phyloP scores from a whole-genome alignment of 1,140 invertebrate species.

The Charaxes varanes region DNA sequence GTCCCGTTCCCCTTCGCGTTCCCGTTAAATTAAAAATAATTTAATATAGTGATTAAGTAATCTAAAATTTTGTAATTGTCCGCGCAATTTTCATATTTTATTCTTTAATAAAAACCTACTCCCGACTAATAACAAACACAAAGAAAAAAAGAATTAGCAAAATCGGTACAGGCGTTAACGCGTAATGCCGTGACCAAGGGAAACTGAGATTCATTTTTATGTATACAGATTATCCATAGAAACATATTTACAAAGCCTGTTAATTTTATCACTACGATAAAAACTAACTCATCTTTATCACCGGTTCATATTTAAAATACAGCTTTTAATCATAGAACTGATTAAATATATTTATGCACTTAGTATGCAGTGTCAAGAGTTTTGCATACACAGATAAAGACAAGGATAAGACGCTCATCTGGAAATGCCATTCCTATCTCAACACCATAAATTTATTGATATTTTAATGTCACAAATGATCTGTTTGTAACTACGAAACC shows the following conservation, averaged over 20 bases:
- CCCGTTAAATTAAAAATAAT: neutral
- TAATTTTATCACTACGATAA: neutral
- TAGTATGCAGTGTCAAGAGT: conserved; percentile 39
- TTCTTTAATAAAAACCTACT: no score
- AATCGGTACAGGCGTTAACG: no score
- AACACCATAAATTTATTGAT: conserved; percentile 72
- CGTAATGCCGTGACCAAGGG: no score
- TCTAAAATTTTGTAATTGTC: no score
- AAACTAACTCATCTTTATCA: conserved; percentile 4
- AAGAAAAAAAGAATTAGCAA: no score
- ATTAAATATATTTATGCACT: conserved; percentile 28
- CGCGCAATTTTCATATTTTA: no score
- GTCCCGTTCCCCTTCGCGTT: no score
- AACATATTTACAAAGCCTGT: neutral
- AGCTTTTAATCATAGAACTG: conserved; percentile 13
- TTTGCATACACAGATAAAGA: conserved; percentile 58
- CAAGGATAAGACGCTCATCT: conserved; percentile 40
- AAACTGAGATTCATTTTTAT: no score
- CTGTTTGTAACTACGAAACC: conserved; percentile 64
- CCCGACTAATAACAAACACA: no score
- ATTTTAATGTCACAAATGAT: conserved; percentile 74
- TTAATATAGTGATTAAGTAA: no score
- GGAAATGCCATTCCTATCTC: conserved; percentile 58
- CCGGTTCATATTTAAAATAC: neutral
- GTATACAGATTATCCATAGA: no score